phyloP scores from a whole-genome alignment of 2,888 invertebrate genomes.

The Hypsopygia costalis region DNA sequence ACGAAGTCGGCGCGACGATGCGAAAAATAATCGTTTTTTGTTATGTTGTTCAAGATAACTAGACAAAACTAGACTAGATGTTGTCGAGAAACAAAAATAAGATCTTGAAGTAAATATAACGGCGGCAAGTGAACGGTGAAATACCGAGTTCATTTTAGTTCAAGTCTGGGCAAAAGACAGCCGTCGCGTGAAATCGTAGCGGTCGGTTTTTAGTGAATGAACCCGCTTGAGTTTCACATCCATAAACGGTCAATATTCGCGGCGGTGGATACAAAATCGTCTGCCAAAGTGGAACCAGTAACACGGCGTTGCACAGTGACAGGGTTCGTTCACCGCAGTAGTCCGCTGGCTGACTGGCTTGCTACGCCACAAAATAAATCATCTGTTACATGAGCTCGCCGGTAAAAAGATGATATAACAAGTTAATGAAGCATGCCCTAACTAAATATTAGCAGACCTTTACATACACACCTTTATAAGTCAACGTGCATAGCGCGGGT shows the following conservation, averaged over 20 bases:
- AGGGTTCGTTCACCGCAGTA: constrained; percentile 74
- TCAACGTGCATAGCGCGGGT: background rate
- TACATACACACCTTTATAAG: background rate
- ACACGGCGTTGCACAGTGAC: constrained; percentile 52
- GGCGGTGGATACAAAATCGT: constrained; percentile 43
- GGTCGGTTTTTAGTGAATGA: constrained; percentile 43
- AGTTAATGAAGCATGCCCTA: constrained; percentile 41
- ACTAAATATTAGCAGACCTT: constrained; percentile 14
- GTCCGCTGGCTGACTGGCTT: constrained; percentile 32
- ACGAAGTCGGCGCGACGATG: background rate
- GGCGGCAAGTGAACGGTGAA: constrained; percentile 2
- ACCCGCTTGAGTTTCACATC: constrained; percentile 45
- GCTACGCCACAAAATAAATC: constrained; percentile 54
- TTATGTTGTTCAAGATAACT: no score
- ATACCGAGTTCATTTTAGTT: background rate
- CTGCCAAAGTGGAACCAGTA: constrained; percentile 68
- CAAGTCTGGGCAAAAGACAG: background rate
- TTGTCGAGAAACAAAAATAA: background rate
- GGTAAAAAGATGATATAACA: constrained; percentile 41
- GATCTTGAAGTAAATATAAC: background rate
- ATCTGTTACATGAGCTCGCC: constrained; percentile 46
- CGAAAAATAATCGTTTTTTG: background rate
- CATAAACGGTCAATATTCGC: constrained; percentile 59
- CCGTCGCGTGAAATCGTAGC: constrained; percentile 10
- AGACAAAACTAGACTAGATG: background rate